phyloP scores from a whole-genome alignment of 1,140 invertebrate genomes.

The Nasonia giraulti region DNA sequence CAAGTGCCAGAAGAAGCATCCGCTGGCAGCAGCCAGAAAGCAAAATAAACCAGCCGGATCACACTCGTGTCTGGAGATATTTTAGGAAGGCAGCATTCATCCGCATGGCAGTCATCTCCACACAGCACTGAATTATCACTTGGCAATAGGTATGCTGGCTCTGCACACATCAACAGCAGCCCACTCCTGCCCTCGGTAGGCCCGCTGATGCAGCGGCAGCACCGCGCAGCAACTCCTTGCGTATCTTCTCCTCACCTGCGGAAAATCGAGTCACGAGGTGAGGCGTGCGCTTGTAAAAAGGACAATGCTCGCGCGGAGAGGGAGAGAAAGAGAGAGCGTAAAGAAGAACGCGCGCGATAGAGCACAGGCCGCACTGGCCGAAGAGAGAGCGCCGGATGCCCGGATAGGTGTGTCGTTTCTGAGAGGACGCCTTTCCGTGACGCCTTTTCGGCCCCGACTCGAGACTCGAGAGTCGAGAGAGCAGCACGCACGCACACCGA shows the following conservation, averaged over 20 bases:
- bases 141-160: neutral
- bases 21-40: neutral
- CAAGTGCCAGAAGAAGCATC: neutral
- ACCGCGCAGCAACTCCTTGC: too few species aligned
- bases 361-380: conserved; percentile 1
- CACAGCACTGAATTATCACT: neutral
- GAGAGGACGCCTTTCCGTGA: conserved; percentile 51
- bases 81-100: neutral
- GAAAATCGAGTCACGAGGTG: conserved; percentile 22
- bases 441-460: conserved; percentile 39
- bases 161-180: neutral
- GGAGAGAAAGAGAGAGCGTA: neutral
- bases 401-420: conserved; percentile 50
- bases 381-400: conserved; percentile 26
- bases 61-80: neutral
- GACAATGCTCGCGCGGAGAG: neutral
- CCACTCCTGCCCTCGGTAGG: neutral
- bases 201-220: neutral
- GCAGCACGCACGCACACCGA: conserved; percentile 7
- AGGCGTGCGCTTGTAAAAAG: neutral
- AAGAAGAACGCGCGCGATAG: conserved; percentile 1
- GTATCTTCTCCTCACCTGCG: neutral
- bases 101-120: neutral
- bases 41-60: neutral
- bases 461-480: neutral